Evolutionary conservation across 2,113 vertebrate species (phyloP).

Genomic region (Porphyrio hochstetteri): DNA sequence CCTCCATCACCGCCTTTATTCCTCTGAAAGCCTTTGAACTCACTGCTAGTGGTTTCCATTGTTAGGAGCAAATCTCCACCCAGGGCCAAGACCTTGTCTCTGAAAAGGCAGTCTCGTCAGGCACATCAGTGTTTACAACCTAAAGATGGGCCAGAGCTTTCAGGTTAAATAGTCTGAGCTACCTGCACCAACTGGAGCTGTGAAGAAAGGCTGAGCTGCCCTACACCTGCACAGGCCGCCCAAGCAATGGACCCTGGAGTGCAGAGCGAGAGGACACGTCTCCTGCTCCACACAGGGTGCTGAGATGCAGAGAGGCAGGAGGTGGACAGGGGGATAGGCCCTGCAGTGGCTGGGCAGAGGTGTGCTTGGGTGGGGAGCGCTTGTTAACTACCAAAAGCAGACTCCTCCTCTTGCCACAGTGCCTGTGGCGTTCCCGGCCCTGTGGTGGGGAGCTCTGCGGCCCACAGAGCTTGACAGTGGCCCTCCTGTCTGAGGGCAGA

Average conservation of each 20-base stretch:
- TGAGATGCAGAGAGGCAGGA: background rate
- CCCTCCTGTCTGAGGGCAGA: too few relatives aligned
- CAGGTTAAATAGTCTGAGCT: background rate
- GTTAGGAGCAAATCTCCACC: background rate
- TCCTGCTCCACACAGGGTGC: background rate
- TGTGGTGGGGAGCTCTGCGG: background rate
- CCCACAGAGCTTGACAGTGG: too few relatives aligned
- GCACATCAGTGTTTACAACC: background rate
- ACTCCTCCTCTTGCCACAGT: background rate
- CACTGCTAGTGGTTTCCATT: background rate
- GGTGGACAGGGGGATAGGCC: background rate
- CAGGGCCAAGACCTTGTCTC: background rate
- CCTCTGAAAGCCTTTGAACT: background rate
- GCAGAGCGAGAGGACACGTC: fast-evolving
- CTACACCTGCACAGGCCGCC: background rate
- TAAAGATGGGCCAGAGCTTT: background rate
- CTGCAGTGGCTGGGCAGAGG: background rate
- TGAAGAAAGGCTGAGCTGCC: background rate
- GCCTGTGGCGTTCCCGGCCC: background rate
- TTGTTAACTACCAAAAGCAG: background rate
- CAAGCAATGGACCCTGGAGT: background rate
- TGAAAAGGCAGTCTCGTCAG: background rate
- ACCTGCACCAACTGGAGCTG: background rate
- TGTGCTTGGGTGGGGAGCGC: background rate
- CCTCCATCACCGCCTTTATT: background rate